Conservation (phyloP, 2,888 invertebrate species). For the Drosophila algonquin region DNA sequence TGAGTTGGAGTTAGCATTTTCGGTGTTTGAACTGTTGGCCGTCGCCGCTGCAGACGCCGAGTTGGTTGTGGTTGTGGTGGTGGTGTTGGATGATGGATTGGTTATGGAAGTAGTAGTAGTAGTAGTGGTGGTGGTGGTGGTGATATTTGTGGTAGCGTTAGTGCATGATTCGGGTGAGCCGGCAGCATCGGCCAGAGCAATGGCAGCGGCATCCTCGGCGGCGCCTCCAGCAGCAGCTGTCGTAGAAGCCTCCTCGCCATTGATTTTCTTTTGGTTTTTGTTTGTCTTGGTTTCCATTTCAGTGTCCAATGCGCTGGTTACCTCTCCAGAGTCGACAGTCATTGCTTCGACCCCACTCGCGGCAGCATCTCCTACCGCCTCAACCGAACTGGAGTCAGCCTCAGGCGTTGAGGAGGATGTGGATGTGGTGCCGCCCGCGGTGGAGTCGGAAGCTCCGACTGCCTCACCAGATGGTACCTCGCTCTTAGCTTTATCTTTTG, state of each 20-base stretch:
- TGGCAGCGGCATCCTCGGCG: slow-evolving; percentile 65
- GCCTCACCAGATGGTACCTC: slow-evolving; percentile 40
- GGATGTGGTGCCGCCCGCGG: slow-evolving; percentile 7
- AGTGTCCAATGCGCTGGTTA: slow-evolving; percentile 49
- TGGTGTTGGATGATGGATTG: slow-evolving; percentile 72
- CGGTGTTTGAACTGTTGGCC: slow-evolving; percentile 67
- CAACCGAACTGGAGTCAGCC: slow-evolving; percentile 43
- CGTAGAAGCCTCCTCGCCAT: slow-evolving; percentile 47
- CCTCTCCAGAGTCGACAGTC: slow-evolving; percentile 43
- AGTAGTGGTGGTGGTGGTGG: slow-evolving; percentile 67
- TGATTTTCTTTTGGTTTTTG: slow-evolving; percentile 40
- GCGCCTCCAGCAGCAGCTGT: slow-evolving; percentile 61
- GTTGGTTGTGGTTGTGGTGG: slow-evolving; percentile 60
- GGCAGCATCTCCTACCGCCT: slow-evolving; percentile 21
- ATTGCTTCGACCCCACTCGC: slow-evolving; percentile 31
- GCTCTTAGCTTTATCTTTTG: slow-evolving; percentile 36
- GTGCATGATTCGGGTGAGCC: slow-evolving; percentile 77
- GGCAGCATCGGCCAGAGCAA: slow-evolving; percentile 66
- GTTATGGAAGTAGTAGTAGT: slow-evolving; percentile 54
- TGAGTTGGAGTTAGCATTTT: slow-evolving; percentile 83
- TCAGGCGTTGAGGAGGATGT: slow-evolving; percentile 13
- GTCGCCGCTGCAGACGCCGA: slow-evolving; percentile 55
- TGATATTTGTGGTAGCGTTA: slow-evolving; percentile 76
- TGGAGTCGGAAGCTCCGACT: slow-evolving; percentile 35
- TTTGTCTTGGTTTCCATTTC: slow-evolving; percentile 51